These are phyloP conservation scores for Girardinichthys multiradiatus DNA, from an alignment of 2,113 vertebrate species.

Conservation along the genomic window DNA sequence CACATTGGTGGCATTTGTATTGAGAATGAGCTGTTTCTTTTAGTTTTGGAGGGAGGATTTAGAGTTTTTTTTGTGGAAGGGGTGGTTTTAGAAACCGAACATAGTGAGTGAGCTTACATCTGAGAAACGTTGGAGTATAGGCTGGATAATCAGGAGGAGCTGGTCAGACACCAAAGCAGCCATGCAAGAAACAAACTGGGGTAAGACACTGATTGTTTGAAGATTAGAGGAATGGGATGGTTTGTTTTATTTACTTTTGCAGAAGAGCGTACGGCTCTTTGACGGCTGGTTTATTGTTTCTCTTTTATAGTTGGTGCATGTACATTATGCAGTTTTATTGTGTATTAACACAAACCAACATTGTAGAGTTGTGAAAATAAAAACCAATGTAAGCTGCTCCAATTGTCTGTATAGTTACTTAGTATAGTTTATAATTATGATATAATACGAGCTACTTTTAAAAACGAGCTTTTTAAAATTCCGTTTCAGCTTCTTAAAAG, in stretches of 20 bases:
- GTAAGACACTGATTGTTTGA: constrained; percentile 43
- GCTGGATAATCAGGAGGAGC: constrained; percentile 41
- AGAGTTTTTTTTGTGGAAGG: constrained; percentile 49
- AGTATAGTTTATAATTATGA: neutral
- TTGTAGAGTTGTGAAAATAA: neutral
- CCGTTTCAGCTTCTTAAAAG: no score
- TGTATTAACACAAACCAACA: neutral
- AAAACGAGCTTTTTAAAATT: neutral
- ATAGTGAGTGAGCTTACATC: constrained; percentile 6
- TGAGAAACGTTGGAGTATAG: constrained; percentile 16
- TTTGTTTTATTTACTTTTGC: constrained; percentile 9
- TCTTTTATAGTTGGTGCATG: neutral
- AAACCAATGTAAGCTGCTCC: neutral
- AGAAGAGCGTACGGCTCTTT: constrained; percentile 11
- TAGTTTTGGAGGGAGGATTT: constrained; percentile 23
- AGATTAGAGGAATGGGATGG: constrained; percentile 16
- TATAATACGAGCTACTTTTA: neutral
- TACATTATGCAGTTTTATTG: neutral
- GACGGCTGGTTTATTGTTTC: neutral
- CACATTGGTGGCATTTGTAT: constrained; percentile 61
- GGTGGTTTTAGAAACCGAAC: constrained; percentile 38
- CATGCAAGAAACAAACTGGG: constrained; percentile 54
- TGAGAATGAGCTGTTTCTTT: constrained; percentile 51
- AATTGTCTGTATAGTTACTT: neutral
- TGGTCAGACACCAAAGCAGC: constrained; percentile 36